A percentile compares a stretch with the other conserved stretches of the same genome.
phyloP scores from a whole-genome alignment of 2,113 vertebrate genomes.

The Emberiza fucata region DNA sequence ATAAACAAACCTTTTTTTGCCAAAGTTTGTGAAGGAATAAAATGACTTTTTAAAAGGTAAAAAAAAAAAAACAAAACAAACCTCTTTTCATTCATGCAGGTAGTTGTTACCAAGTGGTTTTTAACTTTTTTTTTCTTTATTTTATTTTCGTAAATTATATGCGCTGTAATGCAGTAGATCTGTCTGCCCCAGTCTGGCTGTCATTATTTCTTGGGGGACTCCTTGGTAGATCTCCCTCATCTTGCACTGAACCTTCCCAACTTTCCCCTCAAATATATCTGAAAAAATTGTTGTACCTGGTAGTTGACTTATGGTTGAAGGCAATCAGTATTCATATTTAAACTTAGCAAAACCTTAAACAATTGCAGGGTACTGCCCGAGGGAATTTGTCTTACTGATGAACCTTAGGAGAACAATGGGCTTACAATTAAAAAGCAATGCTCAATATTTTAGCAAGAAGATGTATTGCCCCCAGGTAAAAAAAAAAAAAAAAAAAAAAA shows the following conservation, averaged over 20 bases:
- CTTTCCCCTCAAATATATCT: neutral
- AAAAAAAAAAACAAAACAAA: neutral
- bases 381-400: neutral
- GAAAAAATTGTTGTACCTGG: neutral
- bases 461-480: fast-evolving
- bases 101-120: neutral
- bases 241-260: neutral
- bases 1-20: neutral
- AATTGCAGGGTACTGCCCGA: neutral
- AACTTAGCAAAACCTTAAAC: neutral
- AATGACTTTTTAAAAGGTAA: neutral
- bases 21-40: neutral
- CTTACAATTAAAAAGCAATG: neutral
- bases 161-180: neutral
- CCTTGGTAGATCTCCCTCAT: neutral
- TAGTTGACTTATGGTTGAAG: neutral
- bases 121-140: neutral
- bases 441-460: neutral
- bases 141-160: neutral
- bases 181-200: neutral
- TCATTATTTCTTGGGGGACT: neutral
- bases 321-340: neutral
- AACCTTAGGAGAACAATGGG: neutral
- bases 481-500: neutral
- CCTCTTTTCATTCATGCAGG: neutral